Percentiles rank a stretch among this genome's conserved stretches.
Conservation (phyloP, 2,113 vertebrate genomes). For the Meriones unguiculatus region DNA sequence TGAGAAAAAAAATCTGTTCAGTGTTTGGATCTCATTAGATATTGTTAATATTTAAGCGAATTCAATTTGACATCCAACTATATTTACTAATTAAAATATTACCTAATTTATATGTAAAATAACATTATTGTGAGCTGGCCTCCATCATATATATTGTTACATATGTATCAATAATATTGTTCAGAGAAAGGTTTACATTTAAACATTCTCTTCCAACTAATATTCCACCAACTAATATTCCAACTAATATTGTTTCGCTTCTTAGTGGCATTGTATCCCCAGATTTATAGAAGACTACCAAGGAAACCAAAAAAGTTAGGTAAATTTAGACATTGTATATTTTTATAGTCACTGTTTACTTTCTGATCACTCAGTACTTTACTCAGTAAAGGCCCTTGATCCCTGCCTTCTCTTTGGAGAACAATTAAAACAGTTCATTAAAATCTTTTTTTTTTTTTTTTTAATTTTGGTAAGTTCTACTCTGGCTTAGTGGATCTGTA, state of each 20-base stretch:
- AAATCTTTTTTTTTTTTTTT: background rate
- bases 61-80: background rate
- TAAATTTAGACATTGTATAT: conserved; percentile 63
- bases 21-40: background rate
- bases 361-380: background rate
- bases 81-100: background rate
- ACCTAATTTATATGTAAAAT: background rate
- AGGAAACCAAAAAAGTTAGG: conserved; percentile 75
- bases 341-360: conserved; percentile 28
- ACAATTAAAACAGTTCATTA: background rate
- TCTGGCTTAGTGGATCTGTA: background rate
- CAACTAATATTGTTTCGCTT: background rate
- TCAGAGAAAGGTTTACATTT: background rate
- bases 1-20: background rate
- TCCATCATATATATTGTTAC: background rate
- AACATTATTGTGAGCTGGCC: too few species aligned
- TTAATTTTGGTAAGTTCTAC: background rate
- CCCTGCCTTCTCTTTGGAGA: background rate
- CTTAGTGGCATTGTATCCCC: conserved; percentile 43
- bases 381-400: background rate
- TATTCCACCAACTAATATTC: background rate
- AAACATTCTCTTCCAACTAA: background rate
- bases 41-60: background rate
- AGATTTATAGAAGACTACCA: conserved; percentile 57
- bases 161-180: background rate